These are phyloP conservation scores for Sinohyriopsis cumingii DNA, from an alignment of 2,888 invertebrate genomes.

Conservation along the genomic window DNA sequence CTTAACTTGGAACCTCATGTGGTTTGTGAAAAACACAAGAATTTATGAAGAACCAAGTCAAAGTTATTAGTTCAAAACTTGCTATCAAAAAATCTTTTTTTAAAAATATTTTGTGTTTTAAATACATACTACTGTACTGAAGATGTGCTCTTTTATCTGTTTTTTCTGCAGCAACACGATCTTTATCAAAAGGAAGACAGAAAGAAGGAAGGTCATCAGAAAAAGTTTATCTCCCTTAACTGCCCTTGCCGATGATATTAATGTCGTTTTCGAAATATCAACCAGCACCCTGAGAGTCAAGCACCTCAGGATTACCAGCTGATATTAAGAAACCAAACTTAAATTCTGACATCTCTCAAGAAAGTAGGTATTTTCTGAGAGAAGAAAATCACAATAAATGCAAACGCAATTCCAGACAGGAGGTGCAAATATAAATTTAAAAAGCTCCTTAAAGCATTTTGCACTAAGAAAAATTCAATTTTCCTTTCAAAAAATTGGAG, in stretches of 20 bases:
- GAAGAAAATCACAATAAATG: too few species aligned
- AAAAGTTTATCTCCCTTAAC: constrained; percentile 25
- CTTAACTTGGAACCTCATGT: too few species aligned
- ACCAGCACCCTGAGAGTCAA: constrained; percentile 63
- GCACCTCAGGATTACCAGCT: constrained; percentile 91
- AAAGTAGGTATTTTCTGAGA: too few species aligned
- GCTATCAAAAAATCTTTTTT: too few species aligned
- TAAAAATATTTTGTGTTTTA: too few species aligned
- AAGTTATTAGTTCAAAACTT: too few species aligned
- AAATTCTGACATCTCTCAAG: neutral
- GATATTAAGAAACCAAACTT: constrained; percentile 86
- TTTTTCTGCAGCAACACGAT: too few species aligned
- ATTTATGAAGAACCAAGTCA: too few species aligned
- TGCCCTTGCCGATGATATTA: constrained; percentile 41
- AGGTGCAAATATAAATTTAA: constrained; percentile 1
- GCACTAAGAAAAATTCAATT: neutral
- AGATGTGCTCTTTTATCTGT: too few species aligned
- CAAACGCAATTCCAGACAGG: neutral
- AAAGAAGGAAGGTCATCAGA: constrained; percentile 8
- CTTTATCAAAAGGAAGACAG: neutral
- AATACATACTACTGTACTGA: too few species aligned
- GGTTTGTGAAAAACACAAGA: too few species aligned
- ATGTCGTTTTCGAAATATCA: constrained; percentile 64
- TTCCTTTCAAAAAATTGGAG: constrained; percentile 1
- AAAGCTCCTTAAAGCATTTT: too few species aligned